Evolutionary conservation across 2,888 invertebrate species (phyloP), one percentile per base, ranked within the genome.

Genomic region (Meiosimyza decipiens): DNA sequence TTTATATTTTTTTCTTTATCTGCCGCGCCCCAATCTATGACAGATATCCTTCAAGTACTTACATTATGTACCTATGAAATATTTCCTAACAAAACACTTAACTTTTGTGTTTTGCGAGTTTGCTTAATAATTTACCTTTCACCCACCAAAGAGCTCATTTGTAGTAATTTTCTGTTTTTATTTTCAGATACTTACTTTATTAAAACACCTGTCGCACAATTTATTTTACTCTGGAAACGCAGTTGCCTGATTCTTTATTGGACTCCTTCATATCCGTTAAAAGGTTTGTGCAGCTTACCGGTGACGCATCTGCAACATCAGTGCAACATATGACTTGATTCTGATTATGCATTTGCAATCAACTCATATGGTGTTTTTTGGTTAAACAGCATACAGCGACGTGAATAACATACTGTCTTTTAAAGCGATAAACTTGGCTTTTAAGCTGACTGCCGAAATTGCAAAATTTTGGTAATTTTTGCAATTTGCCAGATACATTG

Each of bases 141-240:
- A 28, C 28, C 2, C 3, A 28, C 28, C 4, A 28, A 28, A 28
- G 28, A 28, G 28, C 28, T 28, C 28, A 28, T 28, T 28, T 28
- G 4, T 28, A 28, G 4, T 40, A 9, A 9, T 40, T 40, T 40
- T 40, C 22, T 40, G 9, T 40, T 40, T 7, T 40, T 40, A 40
- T 40, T 40, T 40, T 6, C 9, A 9, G 40, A 40, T 9, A 40
- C 40, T 2, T 40, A 40, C 9, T 40, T 40, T 40, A 60, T 52
- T 33, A 51, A 71, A 62, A 65, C 71, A 71, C 71, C 71, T 71
- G 71, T 65, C 65, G 71, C 71, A 59, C 59, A 65, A 71, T 65
- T 71, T 71, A 71, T 71, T 71, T 51, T 9, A 71, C 18, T 71
- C 51, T 15, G 59, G 47, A 69, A 50, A 54, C 50, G 28, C 63